phyloP scores from a whole-genome alignment of 2,113 vertebrate genomes.

The Odontophorus gujanensis region DNA sequence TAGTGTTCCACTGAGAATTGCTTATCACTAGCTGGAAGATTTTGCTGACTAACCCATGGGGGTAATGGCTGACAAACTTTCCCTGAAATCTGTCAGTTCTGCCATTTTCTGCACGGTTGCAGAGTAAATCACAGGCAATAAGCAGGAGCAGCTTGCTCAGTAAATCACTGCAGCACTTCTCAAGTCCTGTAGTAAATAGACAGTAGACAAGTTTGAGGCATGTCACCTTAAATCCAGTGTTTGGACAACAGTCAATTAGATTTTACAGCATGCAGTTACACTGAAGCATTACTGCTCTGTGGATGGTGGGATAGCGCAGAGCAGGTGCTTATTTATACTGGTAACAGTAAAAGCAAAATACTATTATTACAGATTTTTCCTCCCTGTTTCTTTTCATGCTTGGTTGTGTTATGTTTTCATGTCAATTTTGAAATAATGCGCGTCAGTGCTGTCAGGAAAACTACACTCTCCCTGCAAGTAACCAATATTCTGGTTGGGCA shows the following conservation, averaged over 20 bases:
- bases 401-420: conserved; percentile 14
- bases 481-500: background rate
- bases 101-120: conserved; percentile 44
- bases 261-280: conserved; percentile 20
- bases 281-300: conserved; percentile 1
- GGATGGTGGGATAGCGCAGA: conserved; percentile 24
- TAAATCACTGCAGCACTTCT: conserved; percentile 26
- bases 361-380: conserved; percentile 68
- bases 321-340: conserved; percentile 68
- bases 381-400: conserved; percentile 29
- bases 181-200: conserved; percentile 2
- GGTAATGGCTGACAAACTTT: conserved; percentile 28
- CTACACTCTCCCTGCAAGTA: conserved; percentile 2
- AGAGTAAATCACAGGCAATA: conserved; percentile 3
- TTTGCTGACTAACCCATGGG: conserved; percentile 44
- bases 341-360: conserved; percentile 69
- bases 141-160: conserved; percentile 11
- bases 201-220: conserved; percentile 27
- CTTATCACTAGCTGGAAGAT: conserved; percentile 19
- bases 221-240: conserved; percentile 23
- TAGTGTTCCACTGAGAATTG: background rate
- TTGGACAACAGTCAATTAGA: conserved; percentile 57
- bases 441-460: conserved; percentile 37
- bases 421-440: conserved; percentile 31
- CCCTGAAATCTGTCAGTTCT: conserved; percentile 27